Base-by-base conservation (phyloP, 2,888 invertebrate genomes). In the Drosophila greeni region DNA sequence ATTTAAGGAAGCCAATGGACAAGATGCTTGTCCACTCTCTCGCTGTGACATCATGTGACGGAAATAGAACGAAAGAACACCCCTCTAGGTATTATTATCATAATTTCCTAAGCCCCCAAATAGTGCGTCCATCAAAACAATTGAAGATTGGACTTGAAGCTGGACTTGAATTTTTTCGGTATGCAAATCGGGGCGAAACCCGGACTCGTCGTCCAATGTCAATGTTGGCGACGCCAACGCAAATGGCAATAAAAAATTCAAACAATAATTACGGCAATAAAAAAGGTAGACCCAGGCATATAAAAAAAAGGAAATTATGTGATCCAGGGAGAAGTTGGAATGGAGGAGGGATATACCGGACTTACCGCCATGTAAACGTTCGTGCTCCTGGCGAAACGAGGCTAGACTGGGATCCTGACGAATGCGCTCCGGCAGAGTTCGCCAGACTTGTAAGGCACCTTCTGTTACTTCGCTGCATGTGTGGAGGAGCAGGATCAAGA, bases 331-430 rank as follows among this genome's bases (percentile, higher is more conserved):
- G n/a, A 24, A 8, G 40, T n/a, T 20, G 20, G 20, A 3, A 14
- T 9, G 33, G 26, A 48, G 47, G 36, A 42, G 29, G 29, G 26
- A 26, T 9, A 11, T 23, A 24, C n/a, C 14, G 40, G 4, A 85
- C 87, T 87, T 76, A 88, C 87, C 86, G 85, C 89, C 88, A 73
- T 87, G 89, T 61, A 89, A 71, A 43, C 89, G 87, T 76, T 89
- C 88, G 76, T 89, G 88, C 76, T 89, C 89, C 77, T 89, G 87
- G 16, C 87, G 88, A 80, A 93, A 93, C 7, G 91, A 91, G 45
- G 92, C 92, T 76, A 93, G 86, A 31, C 91, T 91, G 0, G 93
- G 93, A 85, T 93, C 93, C 75, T 91, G 90, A 74, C 92, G 92
- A 86, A 93, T 92, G 70, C 91, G 91, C 76, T 93, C 92, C 1